Evolutionary conservation across 2,888 invertebrate species (phyloP).

Genomic region (Protodeltote pygarga): DNA sequence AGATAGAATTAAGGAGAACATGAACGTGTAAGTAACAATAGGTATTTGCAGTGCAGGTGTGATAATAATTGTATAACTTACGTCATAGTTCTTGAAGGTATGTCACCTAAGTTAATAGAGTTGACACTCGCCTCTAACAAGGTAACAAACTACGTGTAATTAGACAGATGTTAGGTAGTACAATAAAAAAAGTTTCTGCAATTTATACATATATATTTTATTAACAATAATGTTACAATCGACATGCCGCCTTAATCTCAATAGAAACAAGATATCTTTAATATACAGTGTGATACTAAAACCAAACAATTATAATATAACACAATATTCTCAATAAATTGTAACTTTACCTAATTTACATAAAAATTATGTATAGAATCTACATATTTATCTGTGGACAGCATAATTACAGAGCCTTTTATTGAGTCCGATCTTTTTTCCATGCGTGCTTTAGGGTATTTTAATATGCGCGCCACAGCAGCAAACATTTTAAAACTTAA

Average conservation of each 20-base stretch:
- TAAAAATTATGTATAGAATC: conserved; percentile 60
- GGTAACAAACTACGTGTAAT: conserved; percentile 3
- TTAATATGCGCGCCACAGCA: conserved; percentile 39
- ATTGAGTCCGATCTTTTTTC: conserved; percentile 16
- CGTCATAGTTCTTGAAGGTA: conserved; percentile 3
- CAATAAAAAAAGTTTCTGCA: conserved; percentile 66
- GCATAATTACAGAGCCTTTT: conserved; percentile 27
- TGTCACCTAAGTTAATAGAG: conserved; percentile 11
- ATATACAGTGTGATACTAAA: conserved; percentile 75
- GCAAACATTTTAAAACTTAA: conserved; percentile 61
- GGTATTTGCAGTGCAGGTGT: too few relatives aligned
- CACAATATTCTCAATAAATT: conserved; percentile 67
- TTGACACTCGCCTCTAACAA: not conserved
- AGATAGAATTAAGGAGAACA: too few relatives aligned
- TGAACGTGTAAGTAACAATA: too few relatives aligned
- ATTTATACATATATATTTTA: conserved; percentile 87
- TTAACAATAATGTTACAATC: conserved; percentile 86
- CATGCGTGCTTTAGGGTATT: conserved; percentile 21
- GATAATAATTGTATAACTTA: not conserved
- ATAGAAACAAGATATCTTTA: conserved; percentile 74
- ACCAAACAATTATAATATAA: conserved; percentile 66
- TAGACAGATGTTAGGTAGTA: conserved; percentile 2
- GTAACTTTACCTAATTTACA: conserved; percentile 66
- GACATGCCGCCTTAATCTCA: conserved; percentile 82
- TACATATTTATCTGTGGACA: conserved; percentile 54